These are phyloP conservation scores for Perca fluviatilis DNA, from an alignment of 2,113 vertebrate genomes.

Conservation along the genomic window DNA sequence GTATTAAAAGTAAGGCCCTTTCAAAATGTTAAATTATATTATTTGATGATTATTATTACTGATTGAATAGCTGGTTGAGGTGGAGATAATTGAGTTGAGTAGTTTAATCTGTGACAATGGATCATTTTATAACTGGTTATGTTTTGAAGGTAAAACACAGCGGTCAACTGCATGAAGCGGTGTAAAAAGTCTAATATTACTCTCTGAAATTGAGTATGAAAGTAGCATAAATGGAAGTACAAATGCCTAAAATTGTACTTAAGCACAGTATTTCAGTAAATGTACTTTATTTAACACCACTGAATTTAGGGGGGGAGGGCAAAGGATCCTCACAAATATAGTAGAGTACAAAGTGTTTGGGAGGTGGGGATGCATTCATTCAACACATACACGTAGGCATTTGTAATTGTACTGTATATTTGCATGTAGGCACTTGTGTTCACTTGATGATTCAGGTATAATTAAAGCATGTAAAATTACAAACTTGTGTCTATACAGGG, in stretches of 20 bases:
- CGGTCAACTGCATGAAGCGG: not conserved
- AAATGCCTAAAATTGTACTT: not conserved
- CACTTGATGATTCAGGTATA: conserved; percentile 21
- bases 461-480: conserved; percentile 28
- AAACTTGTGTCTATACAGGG: conserved; percentile 86
- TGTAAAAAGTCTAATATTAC: not conserved
- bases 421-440: conserved; percentile 12
- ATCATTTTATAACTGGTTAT: not conserved
- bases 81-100: not conserved
- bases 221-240: not conserved
- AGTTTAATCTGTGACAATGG: not conserved
- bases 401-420: conserved; percentile 12
- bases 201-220: not conserved
- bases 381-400: not conserved
- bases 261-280: not conserved
- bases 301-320: not conserved
- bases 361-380: not conserved
- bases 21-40: not conserved
- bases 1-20: not conserved
- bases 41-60: not conserved
- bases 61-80: no score
- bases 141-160: not conserved
- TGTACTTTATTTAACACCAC: not conserved
- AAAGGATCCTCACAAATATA: not conserved
- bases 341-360: not conserved